Evolutionary conservation across 2,113 vertebrate genomes (phyloP), one percentile per base, ranked within the genome.

Genomic region (Mandrillus leucophaeus): DNA sequence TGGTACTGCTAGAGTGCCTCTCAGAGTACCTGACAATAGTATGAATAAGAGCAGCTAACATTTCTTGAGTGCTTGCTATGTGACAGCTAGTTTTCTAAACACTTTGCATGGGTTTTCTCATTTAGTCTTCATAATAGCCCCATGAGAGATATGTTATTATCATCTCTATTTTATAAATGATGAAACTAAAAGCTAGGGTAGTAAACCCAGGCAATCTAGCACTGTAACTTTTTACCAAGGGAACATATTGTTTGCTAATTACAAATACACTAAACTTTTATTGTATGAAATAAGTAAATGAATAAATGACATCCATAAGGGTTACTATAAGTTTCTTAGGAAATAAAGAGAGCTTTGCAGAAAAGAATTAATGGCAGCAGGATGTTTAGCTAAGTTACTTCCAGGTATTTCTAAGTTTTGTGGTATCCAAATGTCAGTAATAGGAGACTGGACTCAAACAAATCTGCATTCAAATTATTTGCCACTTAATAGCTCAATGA

Each of bases 301-400:
- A 94, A 70, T 94, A 52, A 73, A 89, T 76, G 35, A 88, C 82
- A 90, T 38, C 6, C 35, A 50, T 78, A 27, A 35, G 8, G 16
- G n/a, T 79, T 27, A 27, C 83, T 27, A 18, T 83, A 61, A 35
- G 13, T 66, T 86, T 81, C 2, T 13, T 38, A n/a, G 22, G 81
- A 64, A 85, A 25, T 35, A 55, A 68, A 84, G 40, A 87, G 9
- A 87, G 6, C 8, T 57, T 88, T 88, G 4, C 40, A 88, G 50
- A 66, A 88, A 84, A 72, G 13, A 79, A 90, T 64, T 48, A 92
- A 82, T 82, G 50, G 14, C 45, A 66, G 40, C 61, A 82, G 78
- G 76, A 82, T 40, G 61, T 87, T 97, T 93, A 95, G 45, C 55
- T 40, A 95, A 81, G 40, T 75, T 80, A 91, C 70, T 85, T 92